These are phyloP conservation scores for Cyclophora albipunctata DNA, from an alignment of 2,888 invertebrate species.

Conservation along the genomic window DNA sequence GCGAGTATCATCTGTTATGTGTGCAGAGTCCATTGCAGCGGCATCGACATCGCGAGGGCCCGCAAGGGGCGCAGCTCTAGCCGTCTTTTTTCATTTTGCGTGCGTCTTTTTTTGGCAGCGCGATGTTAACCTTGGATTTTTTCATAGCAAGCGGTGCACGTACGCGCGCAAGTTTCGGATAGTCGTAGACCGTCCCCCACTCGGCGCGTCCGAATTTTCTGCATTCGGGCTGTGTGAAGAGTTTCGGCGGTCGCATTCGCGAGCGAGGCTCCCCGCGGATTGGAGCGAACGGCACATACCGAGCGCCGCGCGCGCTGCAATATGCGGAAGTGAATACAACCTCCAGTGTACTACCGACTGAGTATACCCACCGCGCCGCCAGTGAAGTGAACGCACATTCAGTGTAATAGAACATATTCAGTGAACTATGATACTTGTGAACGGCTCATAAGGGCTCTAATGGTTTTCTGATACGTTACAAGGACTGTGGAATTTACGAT, in stretches of 20 bases:
- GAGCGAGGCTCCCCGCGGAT: slow-evolving; percentile 65
- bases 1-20: slow-evolving; percentile 2
- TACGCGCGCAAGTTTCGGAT: slow-evolving; percentile 70
- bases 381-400: slow-evolving; percentile 59
- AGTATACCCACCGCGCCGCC: slow-evolving; percentile 19
- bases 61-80: slow-evolving; percentile 64
- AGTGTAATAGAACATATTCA: slow-evolving; percentile 32
- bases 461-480: slow-evolving; percentile 57
- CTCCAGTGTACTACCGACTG: slow-evolving; percentile 33
- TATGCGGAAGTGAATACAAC: slow-evolving; percentile 65
- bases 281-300: slow-evolving; percentile 53
- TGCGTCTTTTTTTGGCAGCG: slow-evolving; percentile 76
- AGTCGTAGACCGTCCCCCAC: slow-evolving; percentile 73
- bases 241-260: slow-evolving; percentile 74
- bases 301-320: slow-evolving; percentile 56
- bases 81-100: slow-evolving; percentile 72
- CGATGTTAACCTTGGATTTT: slow-evolving; percentile 73
- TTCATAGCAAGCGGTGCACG: slow-evolving; percentile 73
- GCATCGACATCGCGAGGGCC: slow-evolving; percentile 47
- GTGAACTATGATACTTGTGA: slow-evolving; percentile 69
- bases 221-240: slow-evolving; percentile 69
- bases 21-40: slow-evolving; percentile 53
- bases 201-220: slow-evolving; percentile 72
- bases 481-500: slow-evolving; percentile 63
- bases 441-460: slow-evolving; percentile 53